These are phyloP conservation scores for Cydia pomonella DNA, from an alignment of 1,140 invertebrate species.

Conservation along the genomic window DNA sequence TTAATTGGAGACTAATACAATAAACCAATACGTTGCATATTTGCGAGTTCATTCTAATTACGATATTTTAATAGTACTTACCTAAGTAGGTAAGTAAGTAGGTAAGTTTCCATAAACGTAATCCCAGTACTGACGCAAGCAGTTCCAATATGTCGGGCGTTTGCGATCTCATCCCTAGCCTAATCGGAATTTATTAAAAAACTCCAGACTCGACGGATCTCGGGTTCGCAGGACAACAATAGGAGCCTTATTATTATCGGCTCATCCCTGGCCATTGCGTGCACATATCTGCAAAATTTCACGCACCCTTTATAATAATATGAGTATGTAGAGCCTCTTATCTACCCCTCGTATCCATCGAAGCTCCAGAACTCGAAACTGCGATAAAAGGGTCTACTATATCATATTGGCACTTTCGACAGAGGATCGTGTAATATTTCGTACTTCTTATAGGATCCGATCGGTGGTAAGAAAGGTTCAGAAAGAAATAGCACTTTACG, in stretches of 20 bases:
- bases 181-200: constrained; percentile 53
- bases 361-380: constrained; percentile 48
- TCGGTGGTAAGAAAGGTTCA: constrained; percentile 23
- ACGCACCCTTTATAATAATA: constrained; percentile 74
- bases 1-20: constrained; percentile 29
- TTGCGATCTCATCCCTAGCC: constrained; percentile 26
- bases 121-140: constrained; percentile 13
- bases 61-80: background rate
- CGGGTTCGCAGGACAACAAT: constrained; percentile 45
- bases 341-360: constrained; percentile 67
- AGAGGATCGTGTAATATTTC: constrained; percentile 64
- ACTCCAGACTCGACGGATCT: constrained; percentile 35
- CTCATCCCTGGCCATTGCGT: constrained; percentile 61
- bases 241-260: constrained; percentile 55
- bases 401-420: constrained; percentile 74
- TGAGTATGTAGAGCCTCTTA: constrained; percentile 57
- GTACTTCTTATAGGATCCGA: constrained; percentile 59
- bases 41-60: background rate
- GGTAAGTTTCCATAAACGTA: background rate
- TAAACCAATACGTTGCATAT: background rate
- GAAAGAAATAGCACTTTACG: constrained; percentile 30
- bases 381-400: constrained; percentile 70
- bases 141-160: constrained; percentile 14
- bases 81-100: no score
- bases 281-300: constrained; percentile 70